A percentile compares a stretch with the other conserved stretches of the same genome.
Conservation (phyloP, 2,113 vertebrate species). For the Alaudala cheleensis region DNA sequence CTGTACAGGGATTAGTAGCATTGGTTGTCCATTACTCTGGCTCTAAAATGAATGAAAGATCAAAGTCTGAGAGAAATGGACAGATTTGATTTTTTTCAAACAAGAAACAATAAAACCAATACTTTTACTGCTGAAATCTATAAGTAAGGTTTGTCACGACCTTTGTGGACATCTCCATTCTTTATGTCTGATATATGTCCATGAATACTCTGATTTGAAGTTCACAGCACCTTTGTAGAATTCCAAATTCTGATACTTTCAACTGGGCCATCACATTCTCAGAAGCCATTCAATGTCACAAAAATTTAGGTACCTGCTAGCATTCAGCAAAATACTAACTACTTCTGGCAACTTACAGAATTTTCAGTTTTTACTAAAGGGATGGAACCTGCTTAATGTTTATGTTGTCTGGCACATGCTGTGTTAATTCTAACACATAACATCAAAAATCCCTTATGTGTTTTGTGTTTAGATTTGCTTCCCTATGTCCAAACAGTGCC, state of each 20-base stretch:
- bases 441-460: neutral
- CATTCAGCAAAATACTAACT: neutral
- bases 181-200: neutral
- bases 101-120: neutral
- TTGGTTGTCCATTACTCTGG: neutral
- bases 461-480: neutral
- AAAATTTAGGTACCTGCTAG: neutral
- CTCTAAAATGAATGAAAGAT: neutral
- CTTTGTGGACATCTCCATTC: neutral
- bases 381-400: neutral
- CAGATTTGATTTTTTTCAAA: neutral
- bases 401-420: fast-evolving
- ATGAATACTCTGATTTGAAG: neutral
- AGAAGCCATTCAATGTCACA: neutral
- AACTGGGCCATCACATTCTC: neutral
- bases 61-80: neutral
- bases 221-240: neutral
- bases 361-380: neutral
- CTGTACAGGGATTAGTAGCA: neutral
- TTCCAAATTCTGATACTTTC: neutral
- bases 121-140: neutral
- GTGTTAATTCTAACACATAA: neutral
- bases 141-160: neutral
- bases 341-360: neutral
- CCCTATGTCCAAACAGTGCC: neutral